phyloP scores from a whole-genome alignment of 2,888 invertebrate species.

The Ormyrus rosae region DNA sequence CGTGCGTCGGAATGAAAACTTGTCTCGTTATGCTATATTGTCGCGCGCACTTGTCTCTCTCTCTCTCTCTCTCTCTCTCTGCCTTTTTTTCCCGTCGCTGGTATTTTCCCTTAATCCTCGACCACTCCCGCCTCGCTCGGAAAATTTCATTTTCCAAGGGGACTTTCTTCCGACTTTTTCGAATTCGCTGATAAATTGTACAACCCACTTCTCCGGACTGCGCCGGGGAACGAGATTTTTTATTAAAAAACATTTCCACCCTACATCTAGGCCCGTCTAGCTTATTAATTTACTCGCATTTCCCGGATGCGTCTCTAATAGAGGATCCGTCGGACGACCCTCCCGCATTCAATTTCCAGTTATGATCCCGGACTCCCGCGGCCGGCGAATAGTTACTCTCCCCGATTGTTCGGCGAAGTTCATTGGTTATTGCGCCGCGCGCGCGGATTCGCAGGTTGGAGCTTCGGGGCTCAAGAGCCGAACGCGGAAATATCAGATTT shows the following conservation, averaged over 20 bases:
- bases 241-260: too few species aligned
- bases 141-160: too few species aligned
- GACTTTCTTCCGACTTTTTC: too few species aligned
- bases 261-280: too few species aligned
- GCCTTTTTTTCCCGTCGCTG: too few species aligned
- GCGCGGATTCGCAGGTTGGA: neutral
- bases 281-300: neutral
- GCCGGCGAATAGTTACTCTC: slow-evolving; percentile 21
- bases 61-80: neutral
- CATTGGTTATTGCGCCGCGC: neutral
- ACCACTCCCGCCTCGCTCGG: too few species aligned
- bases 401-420: slow-evolving; percentile 16
- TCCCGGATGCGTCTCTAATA: neutral
- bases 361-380: too few species aligned
- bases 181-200: too few species aligned
- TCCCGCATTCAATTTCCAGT: slow-evolving; percentile 15
- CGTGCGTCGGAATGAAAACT: slow-evolving; percentile 30
- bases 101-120: too few species aligned
- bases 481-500: slow-evolving; percentile 11
- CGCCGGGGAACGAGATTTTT: too few species aligned
- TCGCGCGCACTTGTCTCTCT: neutral
- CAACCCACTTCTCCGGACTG: too few species aligned
- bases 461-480: neutral
- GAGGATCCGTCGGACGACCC: too few species aligned
- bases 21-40: slow-evolving; percentile 43